These are phyloP conservation scores for Orchestes rusci DNA, from an alignment of 2,888 invertebrate species.

Conservation along the genomic window DNA sequence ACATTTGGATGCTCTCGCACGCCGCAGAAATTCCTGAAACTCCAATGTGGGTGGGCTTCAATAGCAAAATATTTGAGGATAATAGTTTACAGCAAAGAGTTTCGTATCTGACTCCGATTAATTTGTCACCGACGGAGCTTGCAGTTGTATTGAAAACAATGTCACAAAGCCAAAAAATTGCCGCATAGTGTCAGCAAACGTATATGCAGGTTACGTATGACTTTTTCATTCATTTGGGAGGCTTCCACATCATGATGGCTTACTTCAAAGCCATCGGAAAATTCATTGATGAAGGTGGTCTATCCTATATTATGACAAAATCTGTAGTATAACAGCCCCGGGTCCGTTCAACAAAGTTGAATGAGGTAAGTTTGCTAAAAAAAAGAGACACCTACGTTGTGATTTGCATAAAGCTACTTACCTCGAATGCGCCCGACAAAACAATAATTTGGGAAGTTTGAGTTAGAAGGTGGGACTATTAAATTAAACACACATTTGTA, in stretches of 20 bases:
- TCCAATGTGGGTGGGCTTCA: constrained; percentile 35
- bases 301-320: neutral
- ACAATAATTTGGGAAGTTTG: too few relatives aligned
- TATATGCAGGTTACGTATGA: neutral
- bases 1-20: constrained; percentile 28
- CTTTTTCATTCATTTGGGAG: neutral
- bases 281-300: neutral
- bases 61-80: constrained; percentile 25
- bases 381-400: too few relatives aligned
- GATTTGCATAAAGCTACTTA: too few relatives aligned
- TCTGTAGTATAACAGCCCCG: neutral
- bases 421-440: too few relatives aligned
- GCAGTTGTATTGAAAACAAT: neutral
- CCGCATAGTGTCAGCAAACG: neutral
- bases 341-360: too few relatives aligned
- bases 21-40: constrained; percentile 27
- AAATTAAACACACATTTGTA: too few relatives aligned
- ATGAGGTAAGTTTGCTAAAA: too few relatives aligned
- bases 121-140: constrained; percentile 31
- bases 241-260: neutral
- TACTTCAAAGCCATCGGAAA: neutral
- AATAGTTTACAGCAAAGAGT: constrained; percentile 26
- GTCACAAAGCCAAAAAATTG: neutral
- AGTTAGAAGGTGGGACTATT: too few relatives aligned
- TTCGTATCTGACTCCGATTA: constrained; percentile 32